Conservation (phyloP, 2,888 invertebrate species). For the Napeogenes inachia region DNA sequence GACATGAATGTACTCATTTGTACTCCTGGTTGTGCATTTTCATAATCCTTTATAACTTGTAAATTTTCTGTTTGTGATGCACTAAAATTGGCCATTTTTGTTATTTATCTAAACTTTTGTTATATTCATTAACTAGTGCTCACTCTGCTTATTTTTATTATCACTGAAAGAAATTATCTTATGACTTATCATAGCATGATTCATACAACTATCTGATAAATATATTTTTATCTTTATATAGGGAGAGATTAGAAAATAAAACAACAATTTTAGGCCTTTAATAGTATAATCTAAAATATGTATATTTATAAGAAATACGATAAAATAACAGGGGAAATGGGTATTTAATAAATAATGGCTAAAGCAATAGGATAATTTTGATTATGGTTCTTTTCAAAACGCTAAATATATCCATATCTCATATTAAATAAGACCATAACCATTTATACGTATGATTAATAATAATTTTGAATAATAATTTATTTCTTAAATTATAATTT, state of each 20-base stretch:
- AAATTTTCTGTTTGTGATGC: slow-evolving; percentile 19
- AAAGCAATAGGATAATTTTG: too few species aligned
- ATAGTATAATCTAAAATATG: slow-evolving; percentile 15
- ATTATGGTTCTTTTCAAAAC: too few species aligned
- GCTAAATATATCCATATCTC: too few species aligned
- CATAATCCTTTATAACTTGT: slow-evolving; percentile 19
- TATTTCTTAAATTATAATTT: too few species aligned
- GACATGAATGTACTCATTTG: slow-evolving; percentile 36
- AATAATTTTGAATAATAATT: too few species aligned
- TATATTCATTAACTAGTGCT: slow-evolving; percentile 13
- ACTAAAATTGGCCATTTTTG: slow-evolving; percentile 14
- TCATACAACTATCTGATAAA: slow-evolving; percentile 24
- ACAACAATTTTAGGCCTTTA: slow-evolving; percentile 12
- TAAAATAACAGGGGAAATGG: too few species aligned
- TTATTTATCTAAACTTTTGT: neutral
- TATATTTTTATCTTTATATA: slow-evolving; percentile 7
- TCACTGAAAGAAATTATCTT: slow-evolving; percentile 28
- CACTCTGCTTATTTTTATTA: slow-evolving; percentile 26
- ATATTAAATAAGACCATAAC: too few species aligned
- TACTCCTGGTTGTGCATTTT: slow-evolving; percentile 35
- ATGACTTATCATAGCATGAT: slow-evolving; percentile 31
- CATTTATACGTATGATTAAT: too few species aligned
- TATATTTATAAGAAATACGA: slow-evolving; percentile 1
- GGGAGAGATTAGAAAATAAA: slow-evolving; percentile 10
- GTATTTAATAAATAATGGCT: too few species aligned